Evolutionary conservation across 2,113 vertebrate genomes (phyloP).

Genomic region (Nerophis ophidion): DNA sequence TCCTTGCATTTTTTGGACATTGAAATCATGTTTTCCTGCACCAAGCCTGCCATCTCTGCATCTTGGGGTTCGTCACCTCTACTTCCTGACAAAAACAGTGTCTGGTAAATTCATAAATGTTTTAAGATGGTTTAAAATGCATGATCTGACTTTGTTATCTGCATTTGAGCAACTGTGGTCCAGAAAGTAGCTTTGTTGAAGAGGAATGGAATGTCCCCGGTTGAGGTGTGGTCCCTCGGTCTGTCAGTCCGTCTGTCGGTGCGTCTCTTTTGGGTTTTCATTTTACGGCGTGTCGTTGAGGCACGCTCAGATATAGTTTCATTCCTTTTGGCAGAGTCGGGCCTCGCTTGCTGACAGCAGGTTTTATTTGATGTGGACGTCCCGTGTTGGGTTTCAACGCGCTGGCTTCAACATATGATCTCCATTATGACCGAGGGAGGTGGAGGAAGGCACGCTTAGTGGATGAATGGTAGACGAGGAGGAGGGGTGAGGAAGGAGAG

Average conservation of each 20-base stretch:
- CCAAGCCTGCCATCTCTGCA: too few species aligned
- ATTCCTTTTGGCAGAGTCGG: constrained; percentile 54
- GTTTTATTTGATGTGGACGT: constrained; percentile 73
- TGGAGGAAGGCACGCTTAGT: constrained; percentile 56
- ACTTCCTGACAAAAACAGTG: neutral
- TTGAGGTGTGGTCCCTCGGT: constrained; percentile 36
- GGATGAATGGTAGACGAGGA: constrained; percentile 58
- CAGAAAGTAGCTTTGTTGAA: constrained; percentile 28
- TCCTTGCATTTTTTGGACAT: too few species aligned
- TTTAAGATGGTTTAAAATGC: neutral
- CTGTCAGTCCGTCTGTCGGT: constrained; percentile 27
- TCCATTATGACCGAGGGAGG: constrained; percentile 68
- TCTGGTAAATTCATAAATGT: neutral
- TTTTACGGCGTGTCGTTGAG: constrained; percentile 63
- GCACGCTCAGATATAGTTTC: constrained; percentile 63
- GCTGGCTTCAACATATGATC: constrained; percentile 72
- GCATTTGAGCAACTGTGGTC: constrained; percentile 10
- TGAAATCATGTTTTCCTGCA: too few species aligned
- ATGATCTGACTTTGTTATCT: constrained; percentile 20
- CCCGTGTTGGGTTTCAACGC: constrained; percentile 66
- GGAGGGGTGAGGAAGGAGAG: constrained; percentile 27
- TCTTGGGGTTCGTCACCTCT: too few species aligned
- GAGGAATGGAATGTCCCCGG: constrained; percentile 43
- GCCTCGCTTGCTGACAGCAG: constrained; percentile 62
- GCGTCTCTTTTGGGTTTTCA: constrained; percentile 38